Percentiles rank a stretch among this genome's conserved stretches.
These are phyloP conservation scores for Himalopsyche japonica DNA, from an alignment of 2,888 invertebrate genomes.

Conservation along the genomic window DNA sequence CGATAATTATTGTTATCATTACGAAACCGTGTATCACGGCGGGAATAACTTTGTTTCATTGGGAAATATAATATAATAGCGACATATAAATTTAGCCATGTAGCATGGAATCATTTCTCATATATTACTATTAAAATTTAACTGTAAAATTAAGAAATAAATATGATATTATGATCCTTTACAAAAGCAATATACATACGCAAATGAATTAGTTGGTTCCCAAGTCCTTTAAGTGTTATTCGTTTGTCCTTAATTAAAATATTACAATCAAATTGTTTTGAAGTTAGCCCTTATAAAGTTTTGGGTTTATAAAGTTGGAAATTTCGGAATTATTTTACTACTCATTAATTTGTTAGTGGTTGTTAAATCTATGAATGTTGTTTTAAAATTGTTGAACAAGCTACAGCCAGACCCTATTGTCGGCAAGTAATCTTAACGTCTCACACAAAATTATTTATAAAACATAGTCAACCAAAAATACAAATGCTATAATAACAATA, in stretches of 20 bases:
- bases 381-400: background rate
- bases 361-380: background rate
- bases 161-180: no score
- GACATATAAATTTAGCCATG: no score
- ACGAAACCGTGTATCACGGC: background rate
- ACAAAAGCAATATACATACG: no score
- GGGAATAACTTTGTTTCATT: background rate
- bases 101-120: no score
- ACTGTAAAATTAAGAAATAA: no score
- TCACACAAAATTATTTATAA: no score
- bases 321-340: background rate
- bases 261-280: background rate
- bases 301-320: background rate
- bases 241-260: background rate
- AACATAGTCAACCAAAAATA: no score
- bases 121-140: no score
- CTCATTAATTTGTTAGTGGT: background rate
- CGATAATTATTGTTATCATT: background rate
- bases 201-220: background rate
- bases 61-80: no score
- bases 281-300: background rate
- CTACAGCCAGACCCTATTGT: background rate
- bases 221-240: background rate
- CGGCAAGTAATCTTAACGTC: no score
- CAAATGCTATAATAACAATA: no score